phyloP scores from a whole-genome alignment of 2,113 vertebrate genomes.

The Triplophysa dalaica region DNA sequence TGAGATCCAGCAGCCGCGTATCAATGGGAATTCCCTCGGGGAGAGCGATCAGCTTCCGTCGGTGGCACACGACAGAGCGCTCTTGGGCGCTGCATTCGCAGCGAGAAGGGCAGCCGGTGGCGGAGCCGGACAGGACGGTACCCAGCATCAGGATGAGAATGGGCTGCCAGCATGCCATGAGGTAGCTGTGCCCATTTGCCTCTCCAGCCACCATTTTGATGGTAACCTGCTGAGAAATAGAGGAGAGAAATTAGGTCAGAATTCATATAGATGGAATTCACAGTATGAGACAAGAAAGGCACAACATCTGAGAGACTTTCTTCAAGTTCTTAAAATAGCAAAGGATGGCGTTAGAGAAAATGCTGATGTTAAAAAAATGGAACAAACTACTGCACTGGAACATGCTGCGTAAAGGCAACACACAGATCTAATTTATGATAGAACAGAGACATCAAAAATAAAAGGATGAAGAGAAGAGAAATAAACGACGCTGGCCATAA shows the following conservation, averaged over 20 bases:
- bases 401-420: conserved; percentile 33
- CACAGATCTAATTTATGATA: conserved; percentile 39
- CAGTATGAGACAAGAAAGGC: neutral
- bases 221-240: conserved; percentile 82
- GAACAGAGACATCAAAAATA: neutral
- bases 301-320: conserved; percentile 24
- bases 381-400: conserved; percentile 31
- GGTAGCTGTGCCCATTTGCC: conserved; percentile 89
- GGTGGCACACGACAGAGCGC: conserved; percentile 91
- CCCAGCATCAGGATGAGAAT: conserved; percentile 96
- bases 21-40: conserved; percentile 96
- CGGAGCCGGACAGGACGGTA: conserved; percentile 91
- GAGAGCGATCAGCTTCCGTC: conserved; percentile 84
- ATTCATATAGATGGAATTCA: neutral
- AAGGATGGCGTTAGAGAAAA: conserved; percentile 15
- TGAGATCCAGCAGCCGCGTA: conserved; percentile 89
- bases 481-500: conserved; percentile 13
- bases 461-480: neutral
- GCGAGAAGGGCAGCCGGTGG: conserved; percentile 92
- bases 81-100: conserved; percentile 96
- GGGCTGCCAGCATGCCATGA: conserved; percentile 97
- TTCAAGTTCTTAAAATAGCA: conserved; percentile 28
- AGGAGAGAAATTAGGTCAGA: conserved; percentile 35
- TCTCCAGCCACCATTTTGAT: conserved; percentile 91
- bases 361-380: conserved; percentile 30